Evolutionary conservation across 2,113 vertebrate genomes (phyloP).

Genomic region (Fulica atra): DNA sequence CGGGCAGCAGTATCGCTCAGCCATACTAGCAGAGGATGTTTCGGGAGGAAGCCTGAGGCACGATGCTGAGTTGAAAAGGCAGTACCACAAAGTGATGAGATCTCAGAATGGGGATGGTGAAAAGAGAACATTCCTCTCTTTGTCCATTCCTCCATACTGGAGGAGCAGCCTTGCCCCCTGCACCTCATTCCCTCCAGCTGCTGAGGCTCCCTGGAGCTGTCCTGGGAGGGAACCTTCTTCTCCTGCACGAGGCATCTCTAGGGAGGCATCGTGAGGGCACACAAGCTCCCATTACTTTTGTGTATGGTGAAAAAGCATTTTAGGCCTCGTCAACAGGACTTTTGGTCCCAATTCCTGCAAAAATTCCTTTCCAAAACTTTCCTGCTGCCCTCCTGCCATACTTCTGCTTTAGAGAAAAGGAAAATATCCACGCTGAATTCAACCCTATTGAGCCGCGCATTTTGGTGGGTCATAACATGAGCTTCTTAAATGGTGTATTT

Average conservation of each 20-base stretch:
- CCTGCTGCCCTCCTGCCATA: neutral
- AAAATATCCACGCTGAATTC: neutral
- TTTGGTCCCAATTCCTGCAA: neutral
- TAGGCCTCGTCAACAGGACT: neutral
- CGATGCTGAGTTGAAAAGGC: neutral
- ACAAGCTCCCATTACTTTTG: accelerated
- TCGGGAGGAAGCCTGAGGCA: neutral
- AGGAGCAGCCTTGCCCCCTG: neutral
- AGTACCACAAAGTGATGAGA: neutral
- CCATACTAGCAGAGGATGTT: accelerated
- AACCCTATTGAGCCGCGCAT: neutral
- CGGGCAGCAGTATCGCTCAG: neutral
- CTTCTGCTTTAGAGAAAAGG: neutral
- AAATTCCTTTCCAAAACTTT: neutral
- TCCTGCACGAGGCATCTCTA: neutral
- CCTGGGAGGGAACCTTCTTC: neutral
- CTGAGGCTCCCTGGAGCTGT: neutral
- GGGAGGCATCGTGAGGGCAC: neutral
- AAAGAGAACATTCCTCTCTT: neutral
- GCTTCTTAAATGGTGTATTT: neutral
- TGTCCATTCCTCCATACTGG: neutral
- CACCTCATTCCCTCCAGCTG: neutral
- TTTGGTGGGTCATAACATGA: neutral
- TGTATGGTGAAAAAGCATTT: neutral
- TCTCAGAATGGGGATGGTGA: neutral